These are phyloP conservation scores for Betta splendens DNA, from an alignment of 2,797 vertebrate species.

Conservation along the genomic window DNA sequence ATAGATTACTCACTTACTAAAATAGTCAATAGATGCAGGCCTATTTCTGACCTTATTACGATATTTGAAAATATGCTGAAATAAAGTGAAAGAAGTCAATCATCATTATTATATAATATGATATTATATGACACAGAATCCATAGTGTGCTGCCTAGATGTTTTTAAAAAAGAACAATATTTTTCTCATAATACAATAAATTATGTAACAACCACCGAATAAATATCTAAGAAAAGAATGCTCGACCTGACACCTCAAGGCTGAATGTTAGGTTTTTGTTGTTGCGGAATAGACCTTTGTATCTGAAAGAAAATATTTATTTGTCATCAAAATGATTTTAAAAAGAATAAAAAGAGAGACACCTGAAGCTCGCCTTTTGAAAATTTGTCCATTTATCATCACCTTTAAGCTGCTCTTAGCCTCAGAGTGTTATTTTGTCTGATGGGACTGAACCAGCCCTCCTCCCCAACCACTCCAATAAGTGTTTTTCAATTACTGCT, in stretches of 20 bases:
- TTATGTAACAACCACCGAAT: background rate
- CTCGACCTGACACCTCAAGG: background rate
- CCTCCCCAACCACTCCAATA: slow-evolving; percentile 93
- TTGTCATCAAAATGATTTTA: slow-evolving; percentile 25
- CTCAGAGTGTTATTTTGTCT: slow-evolving; percentile 86
- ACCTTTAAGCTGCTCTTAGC: slow-evolving; percentile 78
- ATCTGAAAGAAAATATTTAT: slow-evolving; percentile 10
- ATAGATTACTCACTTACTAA: no score
- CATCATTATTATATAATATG: no score
- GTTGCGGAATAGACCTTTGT: background rate
- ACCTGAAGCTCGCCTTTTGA: slow-evolving; percentile 47
- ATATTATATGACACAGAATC: background rate
- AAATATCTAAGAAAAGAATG: background rate
- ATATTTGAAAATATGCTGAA: background rate
- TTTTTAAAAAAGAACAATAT: no score
- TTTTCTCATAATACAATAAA: background rate
- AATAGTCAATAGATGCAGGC: no score
- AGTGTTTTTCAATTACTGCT: slow-evolving; percentile 99
- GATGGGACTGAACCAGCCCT: slow-evolving; percentile 83
- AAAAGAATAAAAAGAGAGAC: slow-evolving; percentile 21
- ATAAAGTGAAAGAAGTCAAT: background rate
- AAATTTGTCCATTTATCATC: slow-evolving; percentile 78
- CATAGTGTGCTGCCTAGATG: no score
- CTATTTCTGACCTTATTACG: background rate
- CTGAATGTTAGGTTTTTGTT: background rate